Base-by-base conservation (phyloP, 1,140 invertebrate species). In the Trialeurodes vaporariorum region DNA sequence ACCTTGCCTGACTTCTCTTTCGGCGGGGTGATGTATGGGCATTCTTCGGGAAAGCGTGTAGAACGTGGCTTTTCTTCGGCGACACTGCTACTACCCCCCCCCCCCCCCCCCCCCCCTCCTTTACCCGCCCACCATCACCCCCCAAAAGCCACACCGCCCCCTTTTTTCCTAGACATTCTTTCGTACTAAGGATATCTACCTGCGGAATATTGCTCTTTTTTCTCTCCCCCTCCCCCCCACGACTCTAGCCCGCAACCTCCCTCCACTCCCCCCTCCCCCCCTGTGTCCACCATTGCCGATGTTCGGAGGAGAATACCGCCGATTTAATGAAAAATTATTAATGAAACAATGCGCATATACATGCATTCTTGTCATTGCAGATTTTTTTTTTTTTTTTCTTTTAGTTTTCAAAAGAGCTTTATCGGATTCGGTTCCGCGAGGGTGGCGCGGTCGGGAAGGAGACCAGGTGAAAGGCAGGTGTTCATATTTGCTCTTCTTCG, bases 321-420 rank as follows among this genome's bases (percentile, higher is more conserved):
- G 34, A 49, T 49, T 17, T 49, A 49, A 49, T 49, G 34, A 49
- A 49, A 49, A 49, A 49, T 49, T 49, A 49, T 49, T 49, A 49
- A 49, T 49, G 34, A 49, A 49, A 49, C 34, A 49, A 49, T 49
- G 34, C n/a, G n/a, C n/a, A n/a, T n/a, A n/a, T n/a, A n/a, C n/a
- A 17, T 17, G 34, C 5, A 49, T 49, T 49, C 34, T 49, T 49
- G 5, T 9, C 17, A 49, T 49, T 49, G 34, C 34, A 17, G 34
- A 49, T 49, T 49, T n/a, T n/a, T n/a, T n/a, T n/a, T n/a, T n/a
- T n/a, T n/a, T n/a, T n/a, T n/a, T n/a, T n/a, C n/a, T n/a, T n/a
- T 49, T 49, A 49, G 34, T 49, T 49, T 49, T 49, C 34, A 49
- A 49, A n/a, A 49, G 34, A 9, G 5, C 34, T 17, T 49, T 49